Evolutionary conservation across 2,888 invertebrate species (phyloP), one percentile per base, ranked within the genome.

Genomic region (Malacosoma neustria): DNA sequence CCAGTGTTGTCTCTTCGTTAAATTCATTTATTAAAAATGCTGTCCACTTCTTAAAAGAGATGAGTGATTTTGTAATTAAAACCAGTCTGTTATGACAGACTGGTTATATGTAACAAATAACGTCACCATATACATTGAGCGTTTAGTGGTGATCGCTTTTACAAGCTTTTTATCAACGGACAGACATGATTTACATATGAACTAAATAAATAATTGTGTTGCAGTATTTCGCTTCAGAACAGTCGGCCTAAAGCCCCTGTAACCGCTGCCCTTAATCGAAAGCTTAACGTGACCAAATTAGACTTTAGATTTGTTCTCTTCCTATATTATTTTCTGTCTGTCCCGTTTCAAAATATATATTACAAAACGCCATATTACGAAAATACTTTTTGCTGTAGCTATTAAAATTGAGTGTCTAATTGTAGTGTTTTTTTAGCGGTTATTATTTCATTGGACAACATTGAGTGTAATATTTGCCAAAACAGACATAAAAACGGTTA

Each of bases 241-340:
- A 65, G 59, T 48, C 58, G 54, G 50, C 56, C 48, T 49, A 57
- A 55, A 48, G 45, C 46, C 43, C 59, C 63, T 72, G 73, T 61
- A 65, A 66, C 64, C 58, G 73, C 77, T 75, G 67, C 64, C 66
- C 74, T 73, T 72, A 69, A 76, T 75, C 61, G 70, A 70, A 68
- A 67, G 82, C 82, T 82, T 80, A 71, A 59, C 82, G 82, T 84
- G 84, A 84, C 84, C 84, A 76, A 71, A 49, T 72, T 81, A 80
- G 76, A 75, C 74, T 80, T 79, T 76, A 65, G 67, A 75, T 61
- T 73, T 77, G 72, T 73, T 72, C 66, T 72, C 76, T 75, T 77
- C 77, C 71, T 77, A 62, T 74, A 72, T 71, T 57, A 69, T 68
- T 75, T 80, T 67, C 72, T 63, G 43, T 61, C 79, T 82, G 72